These are phyloP conservation scores for Volucella inflata DNA, from an alignment of 2,888 invertebrate genomes.

Conservation along the genomic window DNA sequence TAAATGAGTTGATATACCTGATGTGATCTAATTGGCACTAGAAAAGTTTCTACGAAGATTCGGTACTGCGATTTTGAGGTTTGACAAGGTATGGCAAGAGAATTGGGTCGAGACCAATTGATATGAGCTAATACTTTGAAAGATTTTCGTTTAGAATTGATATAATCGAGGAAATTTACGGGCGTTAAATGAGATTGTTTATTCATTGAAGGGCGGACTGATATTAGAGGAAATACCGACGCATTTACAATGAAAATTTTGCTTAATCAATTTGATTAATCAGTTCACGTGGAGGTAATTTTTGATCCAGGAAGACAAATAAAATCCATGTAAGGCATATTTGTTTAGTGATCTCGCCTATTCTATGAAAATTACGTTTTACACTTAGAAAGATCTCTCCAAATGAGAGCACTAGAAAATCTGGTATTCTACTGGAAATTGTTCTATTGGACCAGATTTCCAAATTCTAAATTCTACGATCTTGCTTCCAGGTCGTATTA, in stretches of 20 bases:
- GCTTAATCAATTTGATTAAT: background rate
- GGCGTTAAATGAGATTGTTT: background rate
- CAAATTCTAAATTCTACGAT: too few species aligned
- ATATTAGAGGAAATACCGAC: background rate
- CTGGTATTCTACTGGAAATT: too few species aligned
- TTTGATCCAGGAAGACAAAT: background rate
- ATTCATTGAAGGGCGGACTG: background rate
- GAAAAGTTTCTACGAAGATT: slow-evolving; percentile 14
- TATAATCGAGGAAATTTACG: background rate
- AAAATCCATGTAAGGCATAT: background rate
- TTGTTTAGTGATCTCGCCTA: too few species aligned
- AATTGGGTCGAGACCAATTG: slow-evolving; percentile 5
- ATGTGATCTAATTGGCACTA: slow-evolving; percentile 23
- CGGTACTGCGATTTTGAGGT: slow-evolving; percentile 8
- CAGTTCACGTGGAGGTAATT: background rate
- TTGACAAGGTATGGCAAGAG: background rate
- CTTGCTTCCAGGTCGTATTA: too few species aligned
- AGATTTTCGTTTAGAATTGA: background rate
- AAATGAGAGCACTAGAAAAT: too few species aligned
- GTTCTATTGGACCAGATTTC: too few species aligned
- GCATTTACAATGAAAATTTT: background rate
- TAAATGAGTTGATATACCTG: slow-evolving; percentile 18
- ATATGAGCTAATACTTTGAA: background rate
- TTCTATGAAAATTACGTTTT: too few species aligned
- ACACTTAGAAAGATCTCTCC: too few species aligned